Evolutionary conservation across 2,113 vertebrate genomes (phyloP).

Genomic region (Fregetta grallaria): DNA sequence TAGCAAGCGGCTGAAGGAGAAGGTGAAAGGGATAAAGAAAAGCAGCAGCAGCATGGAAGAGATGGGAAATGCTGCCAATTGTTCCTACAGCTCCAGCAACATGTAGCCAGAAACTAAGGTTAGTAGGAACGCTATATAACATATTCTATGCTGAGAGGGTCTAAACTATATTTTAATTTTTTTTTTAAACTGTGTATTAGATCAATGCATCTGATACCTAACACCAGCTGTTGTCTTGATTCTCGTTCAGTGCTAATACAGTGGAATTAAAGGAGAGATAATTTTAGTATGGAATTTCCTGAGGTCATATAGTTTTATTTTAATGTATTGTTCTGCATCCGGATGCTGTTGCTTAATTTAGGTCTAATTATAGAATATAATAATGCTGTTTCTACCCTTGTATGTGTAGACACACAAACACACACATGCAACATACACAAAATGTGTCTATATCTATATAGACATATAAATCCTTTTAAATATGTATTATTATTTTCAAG

Average conservation of each 20-base stretch:
- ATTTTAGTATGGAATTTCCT: constrained; percentile 44
- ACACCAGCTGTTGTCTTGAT: background rate
- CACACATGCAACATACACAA: background rate
- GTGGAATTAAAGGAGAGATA: background rate
- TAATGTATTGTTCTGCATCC: constrained; percentile 30
- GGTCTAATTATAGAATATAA: background rate
- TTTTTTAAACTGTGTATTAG: background rate
- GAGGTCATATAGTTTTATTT: constrained; percentile 1
- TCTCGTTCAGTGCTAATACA: background rate
- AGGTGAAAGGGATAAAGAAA: background rate
- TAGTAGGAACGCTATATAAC: background rate
- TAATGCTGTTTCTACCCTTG: background rate
- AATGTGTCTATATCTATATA: background rate
- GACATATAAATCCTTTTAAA: background rate
- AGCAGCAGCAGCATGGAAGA: background rate
- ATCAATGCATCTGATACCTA: background rate
- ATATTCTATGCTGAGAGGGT: background rate
- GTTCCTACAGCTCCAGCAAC: background rate
- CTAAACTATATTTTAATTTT: background rate
- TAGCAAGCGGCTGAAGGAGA: background rate
- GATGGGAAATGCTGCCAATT: background rate
- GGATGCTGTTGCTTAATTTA: constrained; percentile 7
- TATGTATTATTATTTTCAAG: background rate
- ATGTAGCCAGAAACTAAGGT: background rate
- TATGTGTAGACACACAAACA: background rate